Conservation (phyloP, 2,797 vertebrate species). For the Champsocephalus gunnari region DNA sequence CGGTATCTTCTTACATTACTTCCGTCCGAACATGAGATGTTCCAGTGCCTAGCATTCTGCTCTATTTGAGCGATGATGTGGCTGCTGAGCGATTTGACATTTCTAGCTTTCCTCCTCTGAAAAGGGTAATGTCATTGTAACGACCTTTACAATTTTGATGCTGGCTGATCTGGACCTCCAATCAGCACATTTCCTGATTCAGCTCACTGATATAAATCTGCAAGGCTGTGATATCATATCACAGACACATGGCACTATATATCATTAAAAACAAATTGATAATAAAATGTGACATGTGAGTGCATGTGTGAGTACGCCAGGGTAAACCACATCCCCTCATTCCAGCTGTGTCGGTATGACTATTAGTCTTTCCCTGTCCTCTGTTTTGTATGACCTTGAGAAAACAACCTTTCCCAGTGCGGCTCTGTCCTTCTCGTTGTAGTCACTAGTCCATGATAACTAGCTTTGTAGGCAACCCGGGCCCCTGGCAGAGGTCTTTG, state of each 20-base stretch:
- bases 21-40: constrained; percentile 46
- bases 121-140: constrained; percentile 83
- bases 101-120: constrained; percentile 64
- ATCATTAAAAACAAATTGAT: neutral
- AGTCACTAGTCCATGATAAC: constrained; percentile 46
- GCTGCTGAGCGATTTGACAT: constrained; percentile 68
- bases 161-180: constrained; percentile 51
- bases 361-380: constrained; percentile 31
- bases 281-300: constrained; percentile 4
- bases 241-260: constrained; percentile 16
- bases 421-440: constrained; percentile 35
- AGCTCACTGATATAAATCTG: constrained; percentile 46
- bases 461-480: constrained; percentile 27
- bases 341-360: constrained; percentile 29
- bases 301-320: neutral
- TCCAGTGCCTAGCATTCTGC: constrained; percentile 33
- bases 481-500: constrained; percentile 56
- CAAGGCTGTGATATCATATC: constrained; percentile 39
- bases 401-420: constrained; percentile 50
- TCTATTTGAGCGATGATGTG: constrained; percentile 62
- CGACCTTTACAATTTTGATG: constrained; percentile 79
- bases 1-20: constrained; percentile 55
- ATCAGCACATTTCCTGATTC: constrained; percentile 56
- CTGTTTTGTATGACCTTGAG: constrained; percentile 81
- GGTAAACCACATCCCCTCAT: constrained; percentile 33